phyloP scores from a whole-genome alignment of 2,113 vertebrate species.

The Mirounga angustirostris region DNA sequence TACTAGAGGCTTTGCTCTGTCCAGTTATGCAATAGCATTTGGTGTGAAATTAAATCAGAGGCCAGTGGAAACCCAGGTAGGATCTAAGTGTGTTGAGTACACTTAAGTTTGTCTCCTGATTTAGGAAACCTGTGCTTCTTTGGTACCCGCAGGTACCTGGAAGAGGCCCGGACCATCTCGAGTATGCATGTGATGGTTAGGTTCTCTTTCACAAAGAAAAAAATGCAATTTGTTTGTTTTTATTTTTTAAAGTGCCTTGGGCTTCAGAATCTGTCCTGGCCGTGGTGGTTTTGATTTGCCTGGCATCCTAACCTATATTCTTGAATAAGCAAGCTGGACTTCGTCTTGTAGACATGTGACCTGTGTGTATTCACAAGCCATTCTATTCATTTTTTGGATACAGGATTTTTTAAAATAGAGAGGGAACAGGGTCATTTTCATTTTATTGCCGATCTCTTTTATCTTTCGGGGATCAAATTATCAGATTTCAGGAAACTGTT shows the following conservation, averaged over 20 bases:
- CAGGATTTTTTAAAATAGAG: slow-evolving; percentile 37
- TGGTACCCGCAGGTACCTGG: not conserved
- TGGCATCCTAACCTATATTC: slow-evolving; percentile 87
- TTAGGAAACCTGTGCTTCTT: not conserved
- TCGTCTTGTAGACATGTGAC: slow-evolving; percentile 79
- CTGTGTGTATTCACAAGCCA: slow-evolving; percentile 80
- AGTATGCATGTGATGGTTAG: not conserved
- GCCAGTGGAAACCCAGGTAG: slow-evolving; percentile 64
- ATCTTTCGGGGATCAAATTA: slow-evolving; percentile 88
- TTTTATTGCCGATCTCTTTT: slow-evolving; percentile 86
- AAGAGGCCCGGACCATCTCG: not conserved
- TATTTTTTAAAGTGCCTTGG: not conserved
- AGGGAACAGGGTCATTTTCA: slow-evolving; percentile 81
- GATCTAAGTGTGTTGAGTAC: slow-evolving; percentile 59
- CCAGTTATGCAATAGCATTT: slow-evolving; percentile 81
- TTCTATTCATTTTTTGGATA: slow-evolving; percentile 83
- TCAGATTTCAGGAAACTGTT: slow-evolving; percentile 89
- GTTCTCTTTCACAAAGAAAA: not conserved
- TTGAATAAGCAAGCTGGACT: slow-evolving; percentile 84
- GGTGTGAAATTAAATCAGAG: slow-evolving; percentile 86
- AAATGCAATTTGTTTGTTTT: not conserved
- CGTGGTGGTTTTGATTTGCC: slow-evolving; percentile 75
- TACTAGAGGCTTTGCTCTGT: slow-evolving; percentile 83
- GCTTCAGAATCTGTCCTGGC: slow-evolving; percentile 75
- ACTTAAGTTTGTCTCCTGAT: not conserved